Evolutionary conservation across 1,140 invertebrate genomes (phyloP).

Genomic region (Latrodectus geometricus): DNA sequence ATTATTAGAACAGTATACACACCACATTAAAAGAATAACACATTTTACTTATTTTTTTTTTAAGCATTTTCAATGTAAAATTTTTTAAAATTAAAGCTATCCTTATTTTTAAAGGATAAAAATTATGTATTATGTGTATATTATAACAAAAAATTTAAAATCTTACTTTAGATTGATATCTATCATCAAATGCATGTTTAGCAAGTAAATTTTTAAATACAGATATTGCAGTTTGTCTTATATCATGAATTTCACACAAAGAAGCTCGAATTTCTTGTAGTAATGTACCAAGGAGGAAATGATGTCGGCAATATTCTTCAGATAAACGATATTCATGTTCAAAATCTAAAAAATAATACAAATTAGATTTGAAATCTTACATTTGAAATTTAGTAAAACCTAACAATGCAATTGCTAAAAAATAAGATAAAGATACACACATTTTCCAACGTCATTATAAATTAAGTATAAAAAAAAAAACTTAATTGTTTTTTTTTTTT

Average conservation of each 20-base stretch:
- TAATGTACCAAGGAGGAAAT: constrained; percentile 87
- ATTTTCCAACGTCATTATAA: too few species aligned
- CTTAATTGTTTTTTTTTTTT: too few species aligned
- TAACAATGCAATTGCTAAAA: not conserved
- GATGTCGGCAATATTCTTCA: constrained; percentile 88
- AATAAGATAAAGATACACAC: not conserved
- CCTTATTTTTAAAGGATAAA: not conserved
- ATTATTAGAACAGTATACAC: too few species aligned
- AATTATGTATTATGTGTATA: not conserved
- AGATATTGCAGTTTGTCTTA: constrained; percentile 81
- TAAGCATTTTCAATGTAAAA: too few species aligned
- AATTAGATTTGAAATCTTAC: not conserved
- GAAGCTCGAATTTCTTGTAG: constrained; percentile 80
- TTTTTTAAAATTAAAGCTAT: not conserved
- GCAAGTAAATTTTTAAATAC: constrained; percentile 87
- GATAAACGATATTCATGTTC: constrained; percentile 74
- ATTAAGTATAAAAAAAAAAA: too few species aligned
- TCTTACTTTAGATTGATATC: constrained; percentile 77
- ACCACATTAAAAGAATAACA: too few species aligned
- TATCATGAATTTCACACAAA: constrained; percentile 83
- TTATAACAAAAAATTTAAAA: constrained; percentile 31
- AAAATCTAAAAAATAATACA: constrained; percentile 63
- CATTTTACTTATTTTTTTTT: too few species aligned
- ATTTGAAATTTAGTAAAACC: not conserved
- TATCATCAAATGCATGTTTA: constrained; percentile 93